Percentiles rank a stretch among this genome's conserved stretches.
These are phyloP conservation scores for Olivierus martensii DNA, from an alignment of 1,140 invertebrate genomes.

Conservation along the genomic window DNA sequence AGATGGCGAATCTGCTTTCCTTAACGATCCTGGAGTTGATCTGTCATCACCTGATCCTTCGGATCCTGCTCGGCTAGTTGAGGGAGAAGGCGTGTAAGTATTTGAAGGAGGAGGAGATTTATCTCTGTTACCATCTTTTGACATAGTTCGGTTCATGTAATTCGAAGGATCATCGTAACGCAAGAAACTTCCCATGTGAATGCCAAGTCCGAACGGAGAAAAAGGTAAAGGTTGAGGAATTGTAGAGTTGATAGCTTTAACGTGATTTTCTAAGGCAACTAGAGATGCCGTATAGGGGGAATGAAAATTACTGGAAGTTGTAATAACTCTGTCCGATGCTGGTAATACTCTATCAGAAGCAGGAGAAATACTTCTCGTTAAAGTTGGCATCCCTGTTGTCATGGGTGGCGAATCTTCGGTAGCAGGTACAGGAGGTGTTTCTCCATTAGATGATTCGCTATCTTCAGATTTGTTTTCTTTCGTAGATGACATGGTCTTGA, in stretches of 20 bases:
- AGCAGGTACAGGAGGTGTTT: too few species aligned
- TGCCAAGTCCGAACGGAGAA: conserved; percentile 33
- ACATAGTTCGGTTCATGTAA: conserved; percentile 24
- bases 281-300: conserved; percentile 37
- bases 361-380: too few species aligned
- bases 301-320: not conserved
- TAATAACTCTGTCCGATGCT: not conserved
- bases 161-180: conserved; percentile 6
- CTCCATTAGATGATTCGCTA: too few species aligned
- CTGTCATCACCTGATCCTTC: conserved; percentile 12
- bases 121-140: conserved; percentile 3
- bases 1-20: conserved; percentile 11
- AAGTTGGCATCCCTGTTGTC: too few species aligned
- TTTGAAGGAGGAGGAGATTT: conserved; percentile 12
- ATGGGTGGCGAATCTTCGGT: too few species aligned
- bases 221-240: conserved; percentile 31
- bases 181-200: conserved; percentile 12
- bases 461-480: too few species aligned
- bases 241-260: conserved; percentile 30
- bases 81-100: conserved; percentile 11
- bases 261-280: conserved; percentile 56
- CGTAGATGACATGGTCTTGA: not conserved
- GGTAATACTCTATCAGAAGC: too few species aligned
- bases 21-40: conserved; percentile 13
- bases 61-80: conserved; percentile 11